Base-by-base conservation (phyloP, 2,888 invertebrate genomes). In the Acanthococcus lagerstroemiae region DNA sequence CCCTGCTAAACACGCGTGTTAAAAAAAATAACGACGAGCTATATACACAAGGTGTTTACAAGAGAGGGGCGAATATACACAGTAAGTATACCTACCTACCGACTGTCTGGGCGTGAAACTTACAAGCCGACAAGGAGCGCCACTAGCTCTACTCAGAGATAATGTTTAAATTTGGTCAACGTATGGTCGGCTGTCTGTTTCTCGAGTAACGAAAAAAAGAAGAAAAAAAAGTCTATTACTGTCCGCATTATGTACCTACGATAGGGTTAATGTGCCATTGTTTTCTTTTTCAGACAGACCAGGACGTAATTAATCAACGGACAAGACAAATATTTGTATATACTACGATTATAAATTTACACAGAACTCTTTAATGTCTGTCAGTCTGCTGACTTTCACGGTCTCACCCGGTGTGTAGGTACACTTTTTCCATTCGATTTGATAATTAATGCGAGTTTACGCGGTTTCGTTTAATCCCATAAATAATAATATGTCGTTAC, bases 201-300 rank as follows among this genome's bases (percentile, higher is more conserved):
- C 37, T n/a, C 37, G 12, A 37, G 37, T 37, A 37, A 37, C 37
- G 37, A 37, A 12, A 30, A 9, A 30, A n/a, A 37, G n/a, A n/a
- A n/a, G n/a, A n/a, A n/a, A n/a, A 37, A 37, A 37, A 37, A 37
- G 37, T 37, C n/a, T 9, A 37, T 37, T 37, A 37, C 37, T 37
- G 37, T 37, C n/a, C 3, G n/a, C 12, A 37, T 37, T 37, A 37
- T 37, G n/a, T n/a, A n/a, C n/a, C n/a, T n/a, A n/a, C 37, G 37
- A 37, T 45, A 58, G 58, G 58, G 58, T 58, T 58, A 58, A 58
- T 58, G 58, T 58, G 58, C 58, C 58, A 58, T 58, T 58, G 58
- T 58, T 58, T 25, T 37, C 37, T 9, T 37, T 37, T 2, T 37
- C 12, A 37, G 37, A 37, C n/a, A 44, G 22, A 55, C 44, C 25